Conservation (phyloP, 2,113 vertebrate genomes). For the Halcyon senegalensis region DNA sequence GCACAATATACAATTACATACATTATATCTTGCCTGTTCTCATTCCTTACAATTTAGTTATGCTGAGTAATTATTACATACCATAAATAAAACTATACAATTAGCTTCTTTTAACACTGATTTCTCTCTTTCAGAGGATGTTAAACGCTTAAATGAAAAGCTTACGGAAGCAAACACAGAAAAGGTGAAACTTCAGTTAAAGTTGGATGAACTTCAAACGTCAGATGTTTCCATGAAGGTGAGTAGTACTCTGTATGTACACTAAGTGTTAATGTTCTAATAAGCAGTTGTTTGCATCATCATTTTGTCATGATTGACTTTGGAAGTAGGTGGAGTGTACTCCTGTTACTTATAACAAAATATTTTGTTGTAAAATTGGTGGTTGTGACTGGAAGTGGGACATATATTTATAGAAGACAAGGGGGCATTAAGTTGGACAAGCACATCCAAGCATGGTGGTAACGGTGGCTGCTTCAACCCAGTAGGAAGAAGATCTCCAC, state of each 20-base stretch:
- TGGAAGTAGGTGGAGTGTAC: not conserved
- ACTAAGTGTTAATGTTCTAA: not conserved
- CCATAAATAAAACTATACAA: not conserved
- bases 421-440: not conserved
- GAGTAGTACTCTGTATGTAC: not conserved
- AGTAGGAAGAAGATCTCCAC: not conserved
- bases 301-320: not conserved
- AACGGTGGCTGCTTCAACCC: not conserved
- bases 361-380: not conserved
- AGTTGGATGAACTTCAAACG: slow-evolving; percentile 93
- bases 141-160: slow-evolving; percentile 89
- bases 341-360: not conserved
- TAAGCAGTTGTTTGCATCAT: not conserved
- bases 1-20: not conserved
- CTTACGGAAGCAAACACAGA: slow-evolving; percentile 86
- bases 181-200: slow-evolving; percentile 89
- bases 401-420: not conserved
- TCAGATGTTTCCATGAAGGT: slow-evolving; percentile 94
- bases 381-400: not conserved
- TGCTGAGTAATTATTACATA: not conserved
- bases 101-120: not conserved
- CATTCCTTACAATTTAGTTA: not conserved
- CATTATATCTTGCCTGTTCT: not conserved
- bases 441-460: not conserved
- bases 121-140: slow-evolving; percentile 81